Conservation (phyloP, 1,140 invertebrate species). For the Lerema accius region DNA sequence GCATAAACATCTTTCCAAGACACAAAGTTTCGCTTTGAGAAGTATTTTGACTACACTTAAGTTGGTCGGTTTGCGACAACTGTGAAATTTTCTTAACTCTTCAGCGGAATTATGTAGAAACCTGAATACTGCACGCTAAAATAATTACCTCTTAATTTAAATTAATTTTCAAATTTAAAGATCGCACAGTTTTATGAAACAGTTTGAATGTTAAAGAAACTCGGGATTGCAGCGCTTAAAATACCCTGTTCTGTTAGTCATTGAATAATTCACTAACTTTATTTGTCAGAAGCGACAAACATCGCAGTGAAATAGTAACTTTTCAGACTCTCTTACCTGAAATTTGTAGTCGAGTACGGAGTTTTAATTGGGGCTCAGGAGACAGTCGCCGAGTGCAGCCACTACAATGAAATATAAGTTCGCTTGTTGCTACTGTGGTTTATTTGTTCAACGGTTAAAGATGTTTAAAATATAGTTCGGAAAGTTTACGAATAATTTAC, state of each 20-base stretch:
- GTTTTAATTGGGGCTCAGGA: constrained; percentile 45
- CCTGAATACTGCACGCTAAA: too few species aligned
- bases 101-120: too few species aligned
- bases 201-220: too few species aligned
- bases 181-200: too few species aligned
- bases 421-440: neutral
- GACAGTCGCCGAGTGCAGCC: constrained; percentile 4
- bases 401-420: constrained; percentile 21
- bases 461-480: neutral
- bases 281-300: neutral
- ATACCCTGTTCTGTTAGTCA: neutral
- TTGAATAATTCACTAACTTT: neutral
- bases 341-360: constrained; percentile 6
- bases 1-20: neutral
- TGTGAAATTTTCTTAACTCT: neutral
- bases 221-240: too few species aligned
- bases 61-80: neutral
- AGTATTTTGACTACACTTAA: neutral
- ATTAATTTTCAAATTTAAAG: too few species aligned
- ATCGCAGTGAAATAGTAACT: neutral
- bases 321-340: neutral
- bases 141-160: too few species aligned
- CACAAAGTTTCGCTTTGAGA: neutral
- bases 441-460: constrained; percentile 3
- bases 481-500: neutral